Conservation (phyloP, 2,888 invertebrate species). For the Phortica okadai region DNA sequence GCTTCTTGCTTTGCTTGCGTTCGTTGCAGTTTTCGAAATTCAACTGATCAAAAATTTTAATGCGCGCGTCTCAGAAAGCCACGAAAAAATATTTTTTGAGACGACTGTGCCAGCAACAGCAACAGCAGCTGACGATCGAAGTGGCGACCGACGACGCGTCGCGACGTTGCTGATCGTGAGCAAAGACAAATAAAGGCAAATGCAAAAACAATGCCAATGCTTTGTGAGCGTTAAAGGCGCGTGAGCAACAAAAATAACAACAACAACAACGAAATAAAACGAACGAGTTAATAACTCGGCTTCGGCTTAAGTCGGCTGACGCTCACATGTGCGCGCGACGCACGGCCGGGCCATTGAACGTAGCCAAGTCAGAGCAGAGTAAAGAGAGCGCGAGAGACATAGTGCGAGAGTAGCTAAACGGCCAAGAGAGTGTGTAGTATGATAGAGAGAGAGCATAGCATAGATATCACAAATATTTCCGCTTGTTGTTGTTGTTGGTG, state of each 20-base stretch:
- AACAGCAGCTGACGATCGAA: not conserved
- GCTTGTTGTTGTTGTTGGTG: not conserved
- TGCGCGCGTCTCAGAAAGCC: constrained; percentile 67
- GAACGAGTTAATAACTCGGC: not conserved
- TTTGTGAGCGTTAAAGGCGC: constrained; percentile 9
- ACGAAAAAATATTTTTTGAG: constrained; percentile 30
- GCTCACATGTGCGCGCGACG: not conserved
- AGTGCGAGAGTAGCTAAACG: not conserved
- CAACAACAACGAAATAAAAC: not conserved
- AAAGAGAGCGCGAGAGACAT: not conserved
- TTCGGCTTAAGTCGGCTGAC: constrained; percentile 15
- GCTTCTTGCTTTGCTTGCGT: constrained; percentile 62
- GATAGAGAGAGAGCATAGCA: not conserved
- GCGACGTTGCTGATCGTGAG: constrained; percentile 40
- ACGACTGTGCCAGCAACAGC: constrained; percentile 9
- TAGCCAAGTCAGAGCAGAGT: not conserved
- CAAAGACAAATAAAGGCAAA: constrained; percentile 10
- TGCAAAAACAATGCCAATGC: constrained; percentile 16
- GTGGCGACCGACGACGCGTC: constrained; percentile 30
- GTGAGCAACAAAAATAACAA: constrained; percentile 9
- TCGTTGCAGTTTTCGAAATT: constrained; percentile 75
- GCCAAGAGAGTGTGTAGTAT: not conserved
- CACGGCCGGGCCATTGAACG: too few species aligned
- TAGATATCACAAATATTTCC: not conserved
- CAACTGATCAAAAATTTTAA: constrained; percentile 76